Evolutionary conservation across 2,888 invertebrate genomes (phyloP).

Genomic region (Sepioteuthis lessoniana): DNA sequence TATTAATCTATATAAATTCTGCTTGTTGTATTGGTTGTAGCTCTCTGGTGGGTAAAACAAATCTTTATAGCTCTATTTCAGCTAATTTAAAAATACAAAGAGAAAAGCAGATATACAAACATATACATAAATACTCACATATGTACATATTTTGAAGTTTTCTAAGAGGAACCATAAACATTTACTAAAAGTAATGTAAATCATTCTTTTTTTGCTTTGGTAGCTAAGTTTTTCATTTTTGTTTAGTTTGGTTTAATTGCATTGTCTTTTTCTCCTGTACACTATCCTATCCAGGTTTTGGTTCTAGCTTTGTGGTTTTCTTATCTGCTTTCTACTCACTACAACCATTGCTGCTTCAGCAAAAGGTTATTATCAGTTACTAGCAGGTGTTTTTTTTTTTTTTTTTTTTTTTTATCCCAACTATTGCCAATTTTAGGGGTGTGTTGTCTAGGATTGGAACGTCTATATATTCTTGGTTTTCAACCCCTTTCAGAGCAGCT

Average conservation of each 20-base stretch:
- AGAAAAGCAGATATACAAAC: too few species aligned
- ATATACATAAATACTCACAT: too few species aligned
- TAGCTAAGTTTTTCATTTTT: neutral
- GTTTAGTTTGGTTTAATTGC: too few species aligned
- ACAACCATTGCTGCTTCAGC: neutral
- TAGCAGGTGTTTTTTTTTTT: neutral
- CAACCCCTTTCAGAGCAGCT: constrained; percentile 72
- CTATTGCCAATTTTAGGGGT: constrained; percentile 64
- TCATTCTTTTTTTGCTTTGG: neutral
- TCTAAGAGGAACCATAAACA: too few species aligned
- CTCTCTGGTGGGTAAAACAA: too few species aligned
- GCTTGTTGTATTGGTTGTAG: too few species aligned
- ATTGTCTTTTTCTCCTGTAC: neutral
- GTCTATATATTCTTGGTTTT: constrained; percentile 70
- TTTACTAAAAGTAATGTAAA: too few species aligned
- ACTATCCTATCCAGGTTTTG: neutral
- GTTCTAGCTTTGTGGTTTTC: neutral
- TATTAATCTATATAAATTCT: too few species aligned
- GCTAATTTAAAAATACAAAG: too few species aligned
- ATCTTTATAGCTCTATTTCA: too few species aligned
- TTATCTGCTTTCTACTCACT: neutral
- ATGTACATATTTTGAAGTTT: too few species aligned
- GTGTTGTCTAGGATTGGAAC: constrained; percentile 64
- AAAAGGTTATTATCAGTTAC: neutral
- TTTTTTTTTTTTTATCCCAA: neutral